Evolutionary conservation across 2,113 vertebrate species (phyloP).

Genomic region (Propithecus coquereli): DNA sequence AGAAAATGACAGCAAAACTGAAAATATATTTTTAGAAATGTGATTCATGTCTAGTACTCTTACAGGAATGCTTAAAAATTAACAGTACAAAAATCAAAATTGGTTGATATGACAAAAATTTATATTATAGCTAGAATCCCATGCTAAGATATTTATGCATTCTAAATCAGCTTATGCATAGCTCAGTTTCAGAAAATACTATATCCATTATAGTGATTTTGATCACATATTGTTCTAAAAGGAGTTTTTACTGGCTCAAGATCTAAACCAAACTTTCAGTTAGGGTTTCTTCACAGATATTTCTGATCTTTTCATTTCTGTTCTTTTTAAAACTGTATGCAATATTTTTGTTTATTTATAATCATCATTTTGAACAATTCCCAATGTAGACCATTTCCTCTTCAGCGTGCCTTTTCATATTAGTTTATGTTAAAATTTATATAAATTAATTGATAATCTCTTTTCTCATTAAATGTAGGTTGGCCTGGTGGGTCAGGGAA

Average conservation of each 20-base stretch:
- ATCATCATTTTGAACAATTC: background rate
- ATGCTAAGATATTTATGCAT: background rate
- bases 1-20: constrained; percentile 49
- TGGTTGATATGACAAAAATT: background rate
- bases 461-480: background rate
- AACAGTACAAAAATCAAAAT: background rate
- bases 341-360: background rate
- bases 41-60: constrained; percentile 28
- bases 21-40: constrained; percentile 39
- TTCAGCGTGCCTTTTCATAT: background rate
- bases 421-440: background rate
- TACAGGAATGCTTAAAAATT: constrained; percentile 33
- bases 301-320: background rate
- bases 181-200: background rate
- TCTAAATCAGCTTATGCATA: background rate
- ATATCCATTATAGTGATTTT: background rate
- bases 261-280: background rate
- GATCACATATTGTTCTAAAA: background rate
- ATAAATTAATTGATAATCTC: background rate
- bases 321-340: background rate
- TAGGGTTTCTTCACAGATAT: background rate
- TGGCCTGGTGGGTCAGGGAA: background rate
- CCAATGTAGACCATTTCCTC: background rate
- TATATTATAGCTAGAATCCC: background rate
- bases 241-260: background rate